phyloP scores from a whole-genome alignment of 37 sponge, comb jelly and placozoan species.

The Spongilla lacustris region DNA sequence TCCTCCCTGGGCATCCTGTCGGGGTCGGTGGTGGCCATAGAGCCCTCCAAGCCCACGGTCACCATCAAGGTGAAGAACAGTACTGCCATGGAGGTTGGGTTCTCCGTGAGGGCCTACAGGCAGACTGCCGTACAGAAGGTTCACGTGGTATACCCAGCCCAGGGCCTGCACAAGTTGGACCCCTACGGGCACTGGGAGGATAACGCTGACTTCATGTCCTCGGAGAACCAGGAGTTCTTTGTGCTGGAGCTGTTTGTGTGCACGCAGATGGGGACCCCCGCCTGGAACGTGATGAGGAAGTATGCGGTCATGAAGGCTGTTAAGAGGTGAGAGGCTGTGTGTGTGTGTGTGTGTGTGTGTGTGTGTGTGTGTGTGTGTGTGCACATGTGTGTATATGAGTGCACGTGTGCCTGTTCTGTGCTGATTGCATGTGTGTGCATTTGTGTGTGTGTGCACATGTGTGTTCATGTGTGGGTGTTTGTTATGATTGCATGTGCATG shows the following conservation, averaged over 20 bases:
- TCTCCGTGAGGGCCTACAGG: conserved; percentile 41
- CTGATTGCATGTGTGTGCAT: neutral
- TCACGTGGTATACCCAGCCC: conserved; percentile 44
- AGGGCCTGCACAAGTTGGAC: conserved; percentile 45
- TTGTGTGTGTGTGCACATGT: conserved; percentile 8
- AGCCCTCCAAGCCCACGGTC: conserved; percentile 20
- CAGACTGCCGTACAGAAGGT: conserved; percentile 35
- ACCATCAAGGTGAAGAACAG: conserved; percentile 37
- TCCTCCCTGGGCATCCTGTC: conserved; percentile 38
- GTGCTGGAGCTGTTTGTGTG: conserved; percentile 55
- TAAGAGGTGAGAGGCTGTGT: conserved; percentile 18
- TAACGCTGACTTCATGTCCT: conserved; percentile 29
- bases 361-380: conserved; percentile 12
- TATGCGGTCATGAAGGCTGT: conserved; percentile 59
- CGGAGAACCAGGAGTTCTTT: conserved; percentile 34
- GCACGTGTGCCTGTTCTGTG: too few relatives aligned
- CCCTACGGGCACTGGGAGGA: conserved; percentile 42
- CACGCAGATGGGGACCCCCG: conserved; percentile 19
- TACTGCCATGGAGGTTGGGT: conserved; percentile 17
- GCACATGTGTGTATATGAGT: conserved; percentile 4
- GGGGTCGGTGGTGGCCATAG: conserved; percentile 11
- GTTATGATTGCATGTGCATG: neutral
- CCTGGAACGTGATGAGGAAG: conserved; percentile 58
- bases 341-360: neutral
- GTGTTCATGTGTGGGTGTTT: neutral